Percentiles rank a stretch among this genome's conserved stretches.
Evolutionary conservation across 2,113 vertebrate species (phyloP).

Genomic region (Antechinus stuartii): DNA sequence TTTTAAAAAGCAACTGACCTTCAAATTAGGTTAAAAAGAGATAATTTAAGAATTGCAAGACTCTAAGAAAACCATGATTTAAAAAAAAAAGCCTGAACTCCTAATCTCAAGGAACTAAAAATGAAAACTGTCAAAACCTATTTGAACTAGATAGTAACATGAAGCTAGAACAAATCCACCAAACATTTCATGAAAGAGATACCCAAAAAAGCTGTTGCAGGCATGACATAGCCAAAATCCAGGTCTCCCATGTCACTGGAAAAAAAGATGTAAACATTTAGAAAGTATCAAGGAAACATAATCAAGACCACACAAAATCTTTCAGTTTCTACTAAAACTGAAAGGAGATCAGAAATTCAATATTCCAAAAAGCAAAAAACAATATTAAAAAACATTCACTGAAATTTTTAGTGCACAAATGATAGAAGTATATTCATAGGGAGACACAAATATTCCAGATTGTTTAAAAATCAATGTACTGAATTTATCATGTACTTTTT

Average conservation of each 20-base stretch:
- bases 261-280: background rate
- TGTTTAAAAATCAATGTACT: background rate
- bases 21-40: background rate
- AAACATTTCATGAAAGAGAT: background rate
- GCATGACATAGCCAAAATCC: background rate
- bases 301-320: background rate
- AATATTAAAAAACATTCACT: background rate
- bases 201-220: background rate
- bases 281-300: background rate
- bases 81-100: background rate
- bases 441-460: background rate
- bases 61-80: background rate
- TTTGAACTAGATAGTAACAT: background rate
- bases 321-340: background rate
- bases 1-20: background rate
- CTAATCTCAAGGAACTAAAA: background rate
- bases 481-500: background rate
- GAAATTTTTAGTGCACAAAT: background rate
- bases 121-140: background rate
- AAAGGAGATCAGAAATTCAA: background rate
- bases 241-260: background rate
- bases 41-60: background rate
- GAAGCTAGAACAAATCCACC: background rate
- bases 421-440: background rate
- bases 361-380: background rate